Base-by-base conservation (phyloP, 1,140 invertebrate genomes). In the Goniozus legneri region DNA sequence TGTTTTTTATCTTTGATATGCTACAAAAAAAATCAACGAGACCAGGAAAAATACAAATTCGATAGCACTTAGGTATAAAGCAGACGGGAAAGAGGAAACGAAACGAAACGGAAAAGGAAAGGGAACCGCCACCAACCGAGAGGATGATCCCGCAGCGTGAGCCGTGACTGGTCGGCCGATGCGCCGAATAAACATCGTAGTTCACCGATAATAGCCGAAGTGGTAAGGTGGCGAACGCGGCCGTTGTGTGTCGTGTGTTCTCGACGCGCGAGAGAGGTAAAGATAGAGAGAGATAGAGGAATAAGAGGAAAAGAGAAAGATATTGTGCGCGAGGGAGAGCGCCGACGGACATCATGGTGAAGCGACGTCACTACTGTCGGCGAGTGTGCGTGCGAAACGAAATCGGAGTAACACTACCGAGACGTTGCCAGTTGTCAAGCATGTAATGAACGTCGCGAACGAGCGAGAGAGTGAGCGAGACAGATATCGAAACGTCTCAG, bases 201-300 rank as follows among this genome's bases (percentile, higher is more conserved):
- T 62, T 67, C 61, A 69, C 65, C 65, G 66, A 69, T 69, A 65
- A 66, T 66, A 67, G 60, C 65, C 65, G 65, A 69, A 67, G 61
- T 44, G 24, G 15, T 45, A 60, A 65, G 62, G 61, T 57, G 56
- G 47, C 61, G 54, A 60, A n/a, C n/a, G n/a, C n/a, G n/a, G n/a
- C n/a, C n/a, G n/a, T n/a, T n/a, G n/a, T n/a, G n/a, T n/a, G n/a
- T n/a, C n/a, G n/a, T n/a, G n/a, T n/a, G n/a, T n/a, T n/a, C n/a
- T n/a, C n/a, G n/a, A n/a, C n/a, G n/a, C n/a, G n/a, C n/a, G 52
- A 45, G 58, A 52, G 51, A 63, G 40, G 49, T 44, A 44, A 39
- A 44, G 50, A 39, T 46, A 56, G 50, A 46, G 51, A 40, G 52
- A 64, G 52, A 61, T 40, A 48, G 62, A 64, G 47, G 40, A 35